These are phyloP conservation scores for Lissocephala sabroskyi DNA, from an alignment of 2,888 invertebrate genomes.

Conservation along the genomic window DNA sequence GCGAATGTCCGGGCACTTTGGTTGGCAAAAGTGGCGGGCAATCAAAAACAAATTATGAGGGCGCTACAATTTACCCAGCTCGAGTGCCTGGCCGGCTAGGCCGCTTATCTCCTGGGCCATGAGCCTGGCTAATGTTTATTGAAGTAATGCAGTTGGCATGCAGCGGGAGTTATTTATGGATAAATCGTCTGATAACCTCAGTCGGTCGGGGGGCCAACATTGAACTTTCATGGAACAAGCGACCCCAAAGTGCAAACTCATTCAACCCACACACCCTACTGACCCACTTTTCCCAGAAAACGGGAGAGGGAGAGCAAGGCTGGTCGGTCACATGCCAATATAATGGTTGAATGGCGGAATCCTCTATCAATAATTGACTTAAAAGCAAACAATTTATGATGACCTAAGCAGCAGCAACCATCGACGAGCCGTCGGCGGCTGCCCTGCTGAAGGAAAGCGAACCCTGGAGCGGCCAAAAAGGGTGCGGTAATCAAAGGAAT, in stretches of 20 bases:
- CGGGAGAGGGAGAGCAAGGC: constrained; percentile 12
- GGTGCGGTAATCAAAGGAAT: constrained; percentile 64
- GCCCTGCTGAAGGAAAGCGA: not conserved
- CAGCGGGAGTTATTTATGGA: constrained; percentile 12
- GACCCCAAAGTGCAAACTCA: not conserved
- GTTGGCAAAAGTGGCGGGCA: constrained; percentile 57
- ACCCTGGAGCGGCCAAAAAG: constrained; percentile 32
- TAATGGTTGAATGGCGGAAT: constrained; percentile 49
- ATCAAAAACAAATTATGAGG: constrained; percentile 61
- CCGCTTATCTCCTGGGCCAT: constrained; percentile 16
- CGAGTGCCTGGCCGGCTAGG: not conserved
- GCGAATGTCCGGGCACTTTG: too few relatives aligned
- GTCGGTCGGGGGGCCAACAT: constrained; percentile 39
- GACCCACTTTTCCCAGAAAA: constrained; percentile 43
- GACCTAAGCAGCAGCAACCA: constrained; percentile 46
- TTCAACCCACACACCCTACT: constrained; percentile 37
- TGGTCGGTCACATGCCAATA: constrained; percentile 21
- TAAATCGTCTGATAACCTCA: not conserved
- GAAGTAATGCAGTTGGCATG: constrained; percentile 41
- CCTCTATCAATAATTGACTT: constrained; percentile 55
- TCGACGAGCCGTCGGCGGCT: not conserved
- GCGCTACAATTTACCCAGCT: constrained; percentile 48
- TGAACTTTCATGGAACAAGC: constrained; percentile 50
- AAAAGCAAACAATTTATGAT: constrained; percentile 65
- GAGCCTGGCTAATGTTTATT: constrained; percentile 31